Conservation (phyloP, 2,888 invertebrate genomes). For the Amphipoea lucens region DNA sequence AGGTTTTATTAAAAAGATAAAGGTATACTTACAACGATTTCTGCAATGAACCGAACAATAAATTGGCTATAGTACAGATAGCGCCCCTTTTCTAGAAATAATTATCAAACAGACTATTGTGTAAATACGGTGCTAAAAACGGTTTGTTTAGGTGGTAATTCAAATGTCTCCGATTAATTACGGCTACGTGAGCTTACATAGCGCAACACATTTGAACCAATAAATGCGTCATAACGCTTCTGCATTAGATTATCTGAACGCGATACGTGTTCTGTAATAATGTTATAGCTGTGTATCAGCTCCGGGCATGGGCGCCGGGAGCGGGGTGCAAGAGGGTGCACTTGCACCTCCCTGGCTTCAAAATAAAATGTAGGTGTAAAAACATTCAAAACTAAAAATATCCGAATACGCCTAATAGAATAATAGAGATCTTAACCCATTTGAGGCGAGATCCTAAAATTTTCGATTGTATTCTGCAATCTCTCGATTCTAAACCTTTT, state of each 20-base stretch:
- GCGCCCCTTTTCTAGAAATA: slow-evolving; percentile 37
- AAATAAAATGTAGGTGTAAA: too few relatives aligned
- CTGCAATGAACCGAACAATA: slow-evolving; percentile 33
- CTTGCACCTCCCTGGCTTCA: too few relatives aligned
- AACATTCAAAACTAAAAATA: too few relatives aligned
- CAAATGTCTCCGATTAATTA: slow-evolving; percentile 62
- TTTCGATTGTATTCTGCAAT: too few relatives aligned
- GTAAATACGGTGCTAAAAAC: slow-evolving; percentile 15
- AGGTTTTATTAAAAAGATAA: slow-evolving; percentile 55
- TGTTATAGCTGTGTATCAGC: slow-evolving; percentile 79
- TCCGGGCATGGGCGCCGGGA: slow-evolving; percentile 40
- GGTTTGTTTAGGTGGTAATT: slow-evolving; percentile 27
- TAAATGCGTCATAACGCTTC: slow-evolving; percentile 87
- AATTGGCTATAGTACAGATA: slow-evolving; percentile 37
- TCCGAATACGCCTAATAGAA: too few relatives aligned
- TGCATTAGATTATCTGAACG: slow-evolving; percentile 87
- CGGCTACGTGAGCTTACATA: slow-evolving; percentile 75
- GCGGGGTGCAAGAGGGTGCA: too few relatives aligned
- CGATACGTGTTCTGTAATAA: slow-evolving; percentile 89
- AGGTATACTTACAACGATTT: slow-evolving; percentile 32
- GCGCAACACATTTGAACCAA: slow-evolving; percentile 81
- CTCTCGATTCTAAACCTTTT: too few relatives aligned
- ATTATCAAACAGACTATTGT: slow-evolving; percentile 14
- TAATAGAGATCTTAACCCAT: too few relatives aligned
- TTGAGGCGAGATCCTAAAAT: too few relatives aligned